Base-by-base conservation (phyloP, 2,797 vertebrate species). In the Poeciliopsis paucimaculata region DNA sequence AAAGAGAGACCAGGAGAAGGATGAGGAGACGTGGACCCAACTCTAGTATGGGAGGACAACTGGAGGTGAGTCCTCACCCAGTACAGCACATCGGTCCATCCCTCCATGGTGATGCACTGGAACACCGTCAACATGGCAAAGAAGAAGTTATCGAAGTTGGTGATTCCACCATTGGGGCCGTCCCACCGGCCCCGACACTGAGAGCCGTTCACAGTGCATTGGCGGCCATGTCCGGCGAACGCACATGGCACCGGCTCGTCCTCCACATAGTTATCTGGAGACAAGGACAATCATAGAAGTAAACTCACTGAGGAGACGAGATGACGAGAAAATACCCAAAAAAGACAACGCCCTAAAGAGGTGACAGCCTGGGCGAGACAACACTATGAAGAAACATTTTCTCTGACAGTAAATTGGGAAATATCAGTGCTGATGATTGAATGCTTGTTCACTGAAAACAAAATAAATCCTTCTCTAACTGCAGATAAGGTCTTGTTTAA, bases 51-150 rank as follows among this genome's bases (percentile, higher is more conserved):
- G 45, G 3, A 45, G 49, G 4, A n/a, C 18, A 55, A 66, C 23
- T 1, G 39, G 62, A 20, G 41, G 0, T 1, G 23, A 2, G 0
- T 1, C 41, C 11, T 81, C 70, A 94, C 92, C 94, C 94, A 95
- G 91, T 93, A 99, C 1, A 99, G 94, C 3, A 99, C 97, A 18
- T 99, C 98, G 0, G 98, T 99, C 98, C 98, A 99, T 7, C 98
- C 98, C 92, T 99, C 98, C 98, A 99, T 99, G 15, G 98, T 99
- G 90, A 99, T 98, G 83, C 98, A 99, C 95, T 99, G 98, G 90
- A 99, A 99, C 79, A 99, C 98, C 0, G 98, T 99, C 90, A 99
- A 91, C 98, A 99, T 99, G 73, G 98, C 98, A 78, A 99, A 99
- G 88, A 98, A 98, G 94, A 99, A 99, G 93, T 99, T 99, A 93